A percentile compares a stretch with the other conserved stretches of the same genome.
Conservation (phyloP, 1,140 invertebrate species). For the Eumaeus atala region DNA sequence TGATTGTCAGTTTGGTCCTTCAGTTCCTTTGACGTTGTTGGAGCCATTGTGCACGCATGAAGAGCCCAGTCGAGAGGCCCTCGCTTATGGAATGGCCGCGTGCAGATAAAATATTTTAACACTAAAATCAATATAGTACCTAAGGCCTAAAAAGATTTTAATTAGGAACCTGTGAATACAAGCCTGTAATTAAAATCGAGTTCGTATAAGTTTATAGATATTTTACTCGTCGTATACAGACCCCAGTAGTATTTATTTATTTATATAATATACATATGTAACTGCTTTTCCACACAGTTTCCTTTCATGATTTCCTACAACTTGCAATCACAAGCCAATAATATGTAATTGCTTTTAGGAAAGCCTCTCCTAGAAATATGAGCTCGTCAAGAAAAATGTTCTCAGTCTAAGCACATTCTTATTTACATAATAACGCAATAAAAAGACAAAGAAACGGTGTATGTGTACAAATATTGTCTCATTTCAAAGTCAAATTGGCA, state of each 20-base stretch:
- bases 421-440: constrained; percentile 9
- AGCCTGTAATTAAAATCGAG: too few species aligned
- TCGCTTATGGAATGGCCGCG: not conserved
- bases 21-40: not conserved
- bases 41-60: not conserved
- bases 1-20: not conserved
- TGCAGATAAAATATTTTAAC: not conserved
- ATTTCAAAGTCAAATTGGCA: constrained; percentile 10
- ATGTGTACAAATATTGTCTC: constrained; percentile 9
- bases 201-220: too few species aligned
- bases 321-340: not conserved
- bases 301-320: not conserved
- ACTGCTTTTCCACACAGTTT: not conserved
- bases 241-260: not conserved
- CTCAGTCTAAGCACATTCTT: not conserved
- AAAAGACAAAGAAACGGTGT: constrained; percentile 4
- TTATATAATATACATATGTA: not conserved
- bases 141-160: too few species aligned
- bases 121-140: too few species aligned
- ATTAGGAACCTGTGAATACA: too few species aligned
- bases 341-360: too few species aligned
- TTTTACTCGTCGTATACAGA: too few species aligned
- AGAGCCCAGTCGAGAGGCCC: not conserved
- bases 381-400: constrained; percentile 5
- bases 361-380: too few species aligned